Conservation (phyloP, 2,113 vertebrate genomes). For the Aepyceros melampus region DNA sequence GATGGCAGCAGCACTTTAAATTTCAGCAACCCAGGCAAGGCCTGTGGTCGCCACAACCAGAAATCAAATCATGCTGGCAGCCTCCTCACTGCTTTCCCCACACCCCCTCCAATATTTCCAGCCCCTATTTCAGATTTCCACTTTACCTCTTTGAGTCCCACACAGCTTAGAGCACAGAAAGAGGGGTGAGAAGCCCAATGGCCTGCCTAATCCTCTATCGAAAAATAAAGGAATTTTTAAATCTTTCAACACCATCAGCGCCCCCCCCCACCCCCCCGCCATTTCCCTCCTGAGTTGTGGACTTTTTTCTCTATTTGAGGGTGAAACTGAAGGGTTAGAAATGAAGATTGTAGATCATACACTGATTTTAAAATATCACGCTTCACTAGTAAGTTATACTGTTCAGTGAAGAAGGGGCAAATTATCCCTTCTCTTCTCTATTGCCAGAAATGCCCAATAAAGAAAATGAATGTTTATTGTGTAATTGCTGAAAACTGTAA, state of each 20-base stretch:
- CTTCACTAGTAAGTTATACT: not conserved
- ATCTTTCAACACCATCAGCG: not conserved
- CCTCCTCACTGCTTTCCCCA: not conserved
- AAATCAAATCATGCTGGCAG: not conserved
- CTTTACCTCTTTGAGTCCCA: not conserved
- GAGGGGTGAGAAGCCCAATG: not conserved
- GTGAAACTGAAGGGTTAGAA: not conserved
- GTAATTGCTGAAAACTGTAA: slow-evolving; percentile 41
- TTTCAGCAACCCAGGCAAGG: slow-evolving; percentile 63
- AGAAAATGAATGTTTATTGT: slow-evolving; percentile 49
- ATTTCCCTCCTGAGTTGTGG: not conserved
- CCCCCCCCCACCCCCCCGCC: not conserved
- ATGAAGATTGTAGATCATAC: not conserved
- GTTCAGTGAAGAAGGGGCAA: slow-evolving; percentile 33
- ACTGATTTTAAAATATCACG: not conserved
- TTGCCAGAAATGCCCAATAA: slow-evolving; percentile 34
- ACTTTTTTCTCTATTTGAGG: not conserved
- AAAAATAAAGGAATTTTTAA: not conserved
- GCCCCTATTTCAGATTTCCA: not conserved
- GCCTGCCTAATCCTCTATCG: not conserved
- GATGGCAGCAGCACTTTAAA: slow-evolving; percentile 85
- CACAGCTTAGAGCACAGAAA: slow-evolving; percentile 13
- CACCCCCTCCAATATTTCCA: not conserved
- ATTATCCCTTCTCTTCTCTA: slow-evolving; percentile 20
- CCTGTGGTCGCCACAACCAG: slow-evolving; percentile 24